A percentile compares a stretch with the other conserved stretches of the same genome.
Conservation (phyloP, 2,113 vertebrate species). For the Amblyornis subalaris region DNA sequence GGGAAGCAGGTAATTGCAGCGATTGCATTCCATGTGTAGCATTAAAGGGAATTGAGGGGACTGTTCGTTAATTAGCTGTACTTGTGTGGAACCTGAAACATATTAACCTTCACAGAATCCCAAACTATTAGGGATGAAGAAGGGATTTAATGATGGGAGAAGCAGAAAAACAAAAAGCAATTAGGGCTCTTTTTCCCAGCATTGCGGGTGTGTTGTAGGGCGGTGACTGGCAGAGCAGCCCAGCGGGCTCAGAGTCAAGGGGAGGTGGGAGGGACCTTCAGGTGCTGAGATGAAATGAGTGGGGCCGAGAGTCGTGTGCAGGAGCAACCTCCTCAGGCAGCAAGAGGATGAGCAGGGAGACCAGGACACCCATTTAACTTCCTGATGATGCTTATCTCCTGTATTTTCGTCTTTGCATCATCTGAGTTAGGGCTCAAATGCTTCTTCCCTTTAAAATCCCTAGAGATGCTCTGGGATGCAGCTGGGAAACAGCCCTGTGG, state of each 20-base stretch:
- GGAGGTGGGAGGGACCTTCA: not conserved
- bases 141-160: conserved; percentile 53
- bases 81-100: conserved; percentile 57
- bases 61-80: conserved; percentile 55
- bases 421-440: rapidly evolving
- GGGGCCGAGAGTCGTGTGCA: rapidly evolving
- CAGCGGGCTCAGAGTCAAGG: not conserved
- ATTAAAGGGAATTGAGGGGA: conserved; percentile 54
- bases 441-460: not conserved
- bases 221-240: not conserved
- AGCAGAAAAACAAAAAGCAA: conserved; percentile 47
- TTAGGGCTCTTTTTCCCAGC: not conserved
- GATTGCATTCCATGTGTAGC: conserved; percentile 37
- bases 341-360: not conserved
- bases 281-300: not conserved
- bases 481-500: rapidly evolving
- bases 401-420: rapidly evolving
- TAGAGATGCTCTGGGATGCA: not conserved
- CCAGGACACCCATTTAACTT: rapidly evolving
- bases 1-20: conserved; percentile 48
- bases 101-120: conserved; percentile 60
- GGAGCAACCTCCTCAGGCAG: not conserved
- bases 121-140: conserved; percentile 33
- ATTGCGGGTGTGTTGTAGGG: not conserved
- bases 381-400: not conserved